A percentile compares a stretch with the other conserved stretches of the same genome.
Evolutionary conservation across 1,140 invertebrate species (phyloP).

Genomic region (Cyphomyrmex costatus): DNA sequence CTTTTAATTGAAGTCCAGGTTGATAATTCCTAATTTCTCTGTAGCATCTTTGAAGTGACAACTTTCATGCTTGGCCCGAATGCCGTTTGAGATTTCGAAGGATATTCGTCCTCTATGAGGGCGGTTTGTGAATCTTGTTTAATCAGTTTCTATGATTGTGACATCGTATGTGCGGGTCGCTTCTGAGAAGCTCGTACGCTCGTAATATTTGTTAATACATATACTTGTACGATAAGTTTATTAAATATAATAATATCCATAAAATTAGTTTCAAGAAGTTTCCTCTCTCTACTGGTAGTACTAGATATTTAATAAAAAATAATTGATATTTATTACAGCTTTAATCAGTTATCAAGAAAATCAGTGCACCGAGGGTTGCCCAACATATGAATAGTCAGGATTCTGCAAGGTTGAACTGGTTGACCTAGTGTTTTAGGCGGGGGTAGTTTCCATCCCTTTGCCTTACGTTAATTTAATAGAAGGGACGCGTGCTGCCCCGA

Average conservation of each 20-base stretch:
- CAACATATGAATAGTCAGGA: constrained; percentile 66
- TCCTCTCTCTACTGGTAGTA: constrained; percentile 26
- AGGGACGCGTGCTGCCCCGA: constrained; percentile 81
- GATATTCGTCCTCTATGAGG: constrained; percentile 66
- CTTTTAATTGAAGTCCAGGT: not conserved
- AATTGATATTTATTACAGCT: not conserved
- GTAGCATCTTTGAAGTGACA: constrained; percentile 58
- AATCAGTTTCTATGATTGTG: constrained; percentile 69
- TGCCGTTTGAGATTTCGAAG: constrained; percentile 39
- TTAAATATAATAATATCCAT: not conserved
- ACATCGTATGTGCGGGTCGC: constrained; percentile 75
- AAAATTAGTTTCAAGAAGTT: not conserved
- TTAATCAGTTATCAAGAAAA: constrained; percentile 42
- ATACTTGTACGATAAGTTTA: not conserved
- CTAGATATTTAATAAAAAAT: constrained; percentile 24
- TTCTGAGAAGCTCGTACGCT: constrained; percentile 31
- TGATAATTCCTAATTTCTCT: constrained; percentile 24
- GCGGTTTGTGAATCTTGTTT: constrained; percentile 72
- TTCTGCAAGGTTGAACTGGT: constrained; percentile 75
- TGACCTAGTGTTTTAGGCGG: constrained; percentile 77
- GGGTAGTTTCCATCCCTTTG: constrained; percentile 81
- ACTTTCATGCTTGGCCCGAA: constrained; percentile 31
- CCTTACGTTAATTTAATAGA: constrained; percentile 86
- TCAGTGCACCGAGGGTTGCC: constrained; percentile 16
- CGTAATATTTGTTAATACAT: constrained; percentile 36